A percentile compares a stretch with the other conserved stretches of the same genome.
Evolutionary conservation across 2,113 vertebrate genomes (phyloP).

Genomic region (Paradoxurus hermaphroditus): DNA sequence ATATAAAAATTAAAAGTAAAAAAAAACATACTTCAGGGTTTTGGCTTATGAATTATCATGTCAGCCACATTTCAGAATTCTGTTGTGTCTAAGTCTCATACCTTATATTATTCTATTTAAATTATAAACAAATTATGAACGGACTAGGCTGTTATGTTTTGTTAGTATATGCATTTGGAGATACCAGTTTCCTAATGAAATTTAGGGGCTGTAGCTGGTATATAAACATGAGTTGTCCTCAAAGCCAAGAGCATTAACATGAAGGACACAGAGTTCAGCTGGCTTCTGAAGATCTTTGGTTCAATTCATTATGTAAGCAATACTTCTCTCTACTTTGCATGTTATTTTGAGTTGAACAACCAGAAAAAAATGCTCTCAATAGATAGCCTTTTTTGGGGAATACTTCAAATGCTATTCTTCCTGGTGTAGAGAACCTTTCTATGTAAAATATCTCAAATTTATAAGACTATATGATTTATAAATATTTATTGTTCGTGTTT

Average conservation of each 20-base stretch:
- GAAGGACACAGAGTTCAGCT: conserved; percentile 71
- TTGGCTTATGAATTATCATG: background rate
- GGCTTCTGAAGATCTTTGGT: conserved; percentile 48
- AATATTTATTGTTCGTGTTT: conserved; percentile 1
- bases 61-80: background rate
- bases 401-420: background rate
- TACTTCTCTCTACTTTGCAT: conserved; percentile 46
- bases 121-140: background rate
- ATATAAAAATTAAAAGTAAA: background rate
- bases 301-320: conserved; percentile 42
- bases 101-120: background rate
- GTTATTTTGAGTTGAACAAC: background rate
- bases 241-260: conserved; percentile 46
- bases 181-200: conserved; percentile 75
- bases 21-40: background rate
- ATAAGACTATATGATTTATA: background rate
- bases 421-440: background rate
- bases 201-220: conserved; percentile 69
- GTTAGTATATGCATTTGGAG: conserved; percentile 43
- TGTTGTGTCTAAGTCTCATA: background rate
- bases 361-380: background rate
- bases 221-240: conserved; percentile 66
- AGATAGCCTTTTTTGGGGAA: background rate
- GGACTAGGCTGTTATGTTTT: background rate
- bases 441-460: background rate